Evolutionary conservation across 92 coral and sea anemone species (phyloP), one percentile per base, ranked within the genome.

Genomic region (Nematostella vectensis): DNA sequence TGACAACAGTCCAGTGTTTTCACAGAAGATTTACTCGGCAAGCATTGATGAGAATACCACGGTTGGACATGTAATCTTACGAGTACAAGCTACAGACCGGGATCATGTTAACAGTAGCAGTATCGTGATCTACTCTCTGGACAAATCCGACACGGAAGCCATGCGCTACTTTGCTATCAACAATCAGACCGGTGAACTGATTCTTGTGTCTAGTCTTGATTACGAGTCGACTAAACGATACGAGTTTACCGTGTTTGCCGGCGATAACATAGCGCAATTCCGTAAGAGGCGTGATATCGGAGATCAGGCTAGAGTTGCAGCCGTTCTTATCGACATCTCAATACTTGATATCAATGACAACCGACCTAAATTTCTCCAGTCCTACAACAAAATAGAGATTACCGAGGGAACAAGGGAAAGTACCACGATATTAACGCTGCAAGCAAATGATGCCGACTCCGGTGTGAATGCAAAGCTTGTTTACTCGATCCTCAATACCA

Each of bases 401-500:
- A 8, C 9, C 9, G 42, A 36, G 26, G 72, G 55, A 4, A 18
- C 59, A 1, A 48, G 69, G 15, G 25, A 47, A 11, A 47, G 62
- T 27, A 59, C 77, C 16, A 43, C 60, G 6, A 27, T 75, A 22
- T 11, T 54, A 27, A 63, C 47, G 13, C 3, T 75, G 26, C 55
- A 27, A 28, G 77, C 82, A 23, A 56, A 43, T 29, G 82, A 75
- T 57, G 40, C 47, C 22, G 82, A 75, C 31, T 52, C 44, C 61
- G 77, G 82, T 19, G 47, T 54, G n/a, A 30, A 61, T 22, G 82
- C 75, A 13, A 44, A 36, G 29, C 16, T 75, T 23, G 27, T 63
- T 0, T 68, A 59, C 50, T 21, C 65, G 17, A 26, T 75, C 29
- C 28, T 45, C 30, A 4, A 56, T 47, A 48, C 54, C 28, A 11